A percentile compares a stretch with the other conserved stretches of the same genome.
phyloP scores from a whole-genome alignment of 1,140 invertebrate genomes.

The Euwallacea fornicatus region DNA sequence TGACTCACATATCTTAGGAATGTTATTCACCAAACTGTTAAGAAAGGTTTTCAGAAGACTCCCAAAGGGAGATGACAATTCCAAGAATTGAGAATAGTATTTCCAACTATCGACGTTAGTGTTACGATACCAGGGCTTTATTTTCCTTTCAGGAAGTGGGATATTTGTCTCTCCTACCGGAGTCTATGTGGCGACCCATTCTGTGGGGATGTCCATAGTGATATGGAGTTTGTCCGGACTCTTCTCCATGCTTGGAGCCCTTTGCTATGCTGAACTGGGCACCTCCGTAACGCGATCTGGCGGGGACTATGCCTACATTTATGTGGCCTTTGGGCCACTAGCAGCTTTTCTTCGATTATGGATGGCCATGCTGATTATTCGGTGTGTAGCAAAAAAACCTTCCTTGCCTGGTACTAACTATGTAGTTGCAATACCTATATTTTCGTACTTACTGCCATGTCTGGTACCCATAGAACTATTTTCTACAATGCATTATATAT shows the following conservation, averaged over 20 bases:
- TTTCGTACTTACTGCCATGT: not conserved
- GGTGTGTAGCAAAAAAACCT: conserved; percentile 1
- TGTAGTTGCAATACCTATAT: not conserved
- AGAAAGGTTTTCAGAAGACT: no score
- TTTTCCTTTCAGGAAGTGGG: conserved; percentile 69
- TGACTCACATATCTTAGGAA: no score
- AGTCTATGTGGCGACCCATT: conserved; percentile 66
- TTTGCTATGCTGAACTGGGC: conserved; percentile 86
- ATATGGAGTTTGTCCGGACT: conserved; percentile 76
- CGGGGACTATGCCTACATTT: conserved; percentile 87
- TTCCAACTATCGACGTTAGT: no score
- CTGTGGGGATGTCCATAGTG: conserved; percentile 68
- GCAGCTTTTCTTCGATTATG: conserved; percentile 86
- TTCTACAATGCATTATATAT: not conserved
- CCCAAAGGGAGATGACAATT: no score
- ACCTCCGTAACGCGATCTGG: conserved; percentile 80
- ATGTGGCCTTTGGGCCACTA: conserved; percentile 84
- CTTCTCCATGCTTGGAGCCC: conserved; percentile 69
- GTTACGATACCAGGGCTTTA: not conserved
- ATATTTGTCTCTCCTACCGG: conserved; percentile 81
- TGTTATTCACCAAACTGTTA: no score
- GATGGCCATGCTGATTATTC: conserved; percentile 83
- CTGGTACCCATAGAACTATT: not conserved
- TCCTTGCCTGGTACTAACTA: not conserved
- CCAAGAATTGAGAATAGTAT: no score